These are phyloP conservation scores for Heloderma charlesbogerti DNA, from an alignment of 2,113 vertebrate genomes.

Conservation along the genomic window DNA sequence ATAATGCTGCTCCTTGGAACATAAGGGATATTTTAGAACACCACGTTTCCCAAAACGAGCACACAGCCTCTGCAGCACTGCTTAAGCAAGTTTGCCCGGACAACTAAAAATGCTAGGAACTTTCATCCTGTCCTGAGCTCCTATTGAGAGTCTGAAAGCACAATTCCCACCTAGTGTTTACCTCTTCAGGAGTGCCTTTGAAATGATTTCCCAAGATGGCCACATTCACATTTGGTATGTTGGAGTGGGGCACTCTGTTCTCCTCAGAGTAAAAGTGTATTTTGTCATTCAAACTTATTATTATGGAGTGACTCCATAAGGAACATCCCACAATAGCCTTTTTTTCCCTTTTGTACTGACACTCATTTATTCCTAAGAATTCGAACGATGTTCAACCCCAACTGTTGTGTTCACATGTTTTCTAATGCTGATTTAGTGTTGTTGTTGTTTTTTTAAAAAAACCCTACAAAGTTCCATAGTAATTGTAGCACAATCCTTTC, in stretches of 20 bases:
- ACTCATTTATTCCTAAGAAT: background rate
- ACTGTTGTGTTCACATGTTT: background rate
- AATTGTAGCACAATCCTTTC: background rate
- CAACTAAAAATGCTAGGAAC: background rate
- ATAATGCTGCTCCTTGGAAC: background rate
- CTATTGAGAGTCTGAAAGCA: too few relatives aligned
- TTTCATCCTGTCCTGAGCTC: background rate
- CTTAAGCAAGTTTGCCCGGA: constrained; percentile 25
- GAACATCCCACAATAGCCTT: background rate
- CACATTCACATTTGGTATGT: background rate
- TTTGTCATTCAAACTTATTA: background rate
- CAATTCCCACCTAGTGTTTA: background rate
- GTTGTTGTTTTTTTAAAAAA: background rate
- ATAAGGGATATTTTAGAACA: too few relatives aligned
- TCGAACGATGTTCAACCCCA: background rate
- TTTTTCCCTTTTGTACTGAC: background rate
- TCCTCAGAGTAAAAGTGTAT: background rate
- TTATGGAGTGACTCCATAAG: too few relatives aligned
- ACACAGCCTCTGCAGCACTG: constrained; percentile 56
- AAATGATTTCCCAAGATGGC: background rate
- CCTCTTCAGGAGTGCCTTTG: background rate
- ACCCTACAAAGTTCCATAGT: background rate
- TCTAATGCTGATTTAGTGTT: too few relatives aligned
- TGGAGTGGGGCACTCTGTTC: background rate
- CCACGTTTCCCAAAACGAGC: constrained; percentile 13